Evolutionary conservation across 1,140 invertebrate genomes (phyloP), one percentile per base, ranked within the genome.

Genomic region (Leguminivora glycinivorella): DNA sequence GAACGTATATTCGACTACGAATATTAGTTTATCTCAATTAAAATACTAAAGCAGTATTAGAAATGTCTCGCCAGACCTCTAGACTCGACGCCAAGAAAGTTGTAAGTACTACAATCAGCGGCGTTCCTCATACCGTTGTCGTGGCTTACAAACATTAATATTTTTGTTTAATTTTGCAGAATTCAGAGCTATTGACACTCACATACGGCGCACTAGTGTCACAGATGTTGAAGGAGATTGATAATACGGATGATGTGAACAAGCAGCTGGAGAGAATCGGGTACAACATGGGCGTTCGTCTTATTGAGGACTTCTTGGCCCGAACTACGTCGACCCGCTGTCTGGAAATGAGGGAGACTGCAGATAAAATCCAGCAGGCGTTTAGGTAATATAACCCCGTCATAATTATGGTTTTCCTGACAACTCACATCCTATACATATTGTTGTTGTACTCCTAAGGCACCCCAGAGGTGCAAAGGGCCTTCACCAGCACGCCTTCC

Each of bases 251-350:
- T 63, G 98, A 99, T 93, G 97, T 98, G 0, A 98, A 98, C 83
- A 98, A 98, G 85, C 97, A 98, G 83, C 89, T 99, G 38, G 97
- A 98, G 80, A 92, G 97, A 83, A 97, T 98, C 89, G 98, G 98
- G 24, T 99, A 99, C 83, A 99, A 99, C 84, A 99, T 99, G 94
- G 99, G 99, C 31, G 95, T 99, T 58, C 93, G 99, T 43, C 92
- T 99, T 9, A 98, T 99, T 76, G 99, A 99, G 93, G 99, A 99
- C 86, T 99, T 99, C 83, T 92, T 99, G 17, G 98, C 98, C 0
- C 94, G 98, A 80, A 98, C 98, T 4, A 95, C 96, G 73, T 95
- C 96, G 17, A 96, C 95, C 0, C 92, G 98, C 60, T 99, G 99
- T 91, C 94, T 98, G 83, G 98, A 99, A 90, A 96, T 99, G 91